A percentile compares a stretch with the other conserved stretches of the same genome.
Conservation (phyloP, 2,113 vertebrate species). For the Chaetodon trifascialis region DNA sequence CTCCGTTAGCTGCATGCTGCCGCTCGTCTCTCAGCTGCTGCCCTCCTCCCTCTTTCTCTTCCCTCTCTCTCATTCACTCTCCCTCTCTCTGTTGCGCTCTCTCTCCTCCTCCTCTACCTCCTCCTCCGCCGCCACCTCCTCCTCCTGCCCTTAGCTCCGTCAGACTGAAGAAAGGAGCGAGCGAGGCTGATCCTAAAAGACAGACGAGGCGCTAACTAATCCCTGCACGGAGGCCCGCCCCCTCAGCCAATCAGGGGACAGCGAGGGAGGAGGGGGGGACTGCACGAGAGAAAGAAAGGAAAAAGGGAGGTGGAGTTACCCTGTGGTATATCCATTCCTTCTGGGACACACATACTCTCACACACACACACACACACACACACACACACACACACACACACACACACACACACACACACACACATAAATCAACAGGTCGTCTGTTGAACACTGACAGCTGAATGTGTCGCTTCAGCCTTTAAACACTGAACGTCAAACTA, state of each 20-base stretch:
- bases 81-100: constrained; percentile 32
- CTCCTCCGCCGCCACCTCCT: constrained; percentile 44
- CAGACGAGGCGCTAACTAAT: constrained; percentile 68
- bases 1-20: constrained; percentile 64
- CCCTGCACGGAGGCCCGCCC: constrained; percentile 76
- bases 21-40: constrained; percentile 66
- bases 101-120: constrained; percentile 32
- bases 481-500: no score
- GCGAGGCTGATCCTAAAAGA: constrained; percentile 77
- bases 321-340: constrained; percentile 24
- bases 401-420: constrained; percentile 8
- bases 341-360: constrained; percentile 30
- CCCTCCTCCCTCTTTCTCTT: constrained; percentile 43
- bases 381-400: constrained; percentile 8
- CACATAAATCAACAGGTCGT: neutral
- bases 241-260: constrained; percentile 77
- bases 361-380: constrained; percentile 5
- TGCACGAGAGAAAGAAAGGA: constrained; percentile 47
- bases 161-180: constrained; percentile 58
- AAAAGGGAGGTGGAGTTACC: constrained; percentile 39
- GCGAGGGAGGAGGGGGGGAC: constrained; percentile 45
- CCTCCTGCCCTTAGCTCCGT: constrained; percentile 53
- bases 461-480: no score
- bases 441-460: neutral
- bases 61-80: constrained; percentile 36